Evolutionary conservation across 2,113 vertebrate genomes (phyloP).

Genomic region (Lasiurus borealis): DNA sequence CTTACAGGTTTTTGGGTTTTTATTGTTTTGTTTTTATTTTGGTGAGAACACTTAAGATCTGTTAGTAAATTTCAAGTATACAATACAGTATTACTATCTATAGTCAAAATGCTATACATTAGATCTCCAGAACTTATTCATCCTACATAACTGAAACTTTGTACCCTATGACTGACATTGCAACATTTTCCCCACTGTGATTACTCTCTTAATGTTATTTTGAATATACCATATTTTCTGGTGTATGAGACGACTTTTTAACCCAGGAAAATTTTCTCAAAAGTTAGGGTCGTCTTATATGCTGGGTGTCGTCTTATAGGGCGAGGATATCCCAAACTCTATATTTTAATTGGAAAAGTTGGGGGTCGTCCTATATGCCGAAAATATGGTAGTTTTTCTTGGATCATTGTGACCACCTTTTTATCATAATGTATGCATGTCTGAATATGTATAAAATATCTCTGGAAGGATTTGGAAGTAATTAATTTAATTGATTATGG

Average conservation of each 20-base stretch:
- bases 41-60: neutral
- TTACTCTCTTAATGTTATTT: constrained; percentile 27
- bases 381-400: neutral
- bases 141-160: neutral
- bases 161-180: neutral
- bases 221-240: neutral
- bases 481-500: constrained; percentile 6
- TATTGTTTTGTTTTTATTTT: constrained; percentile 13
- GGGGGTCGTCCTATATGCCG: no score
- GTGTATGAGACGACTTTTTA: no score
- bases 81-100: neutral
- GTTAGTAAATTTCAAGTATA: neutral
- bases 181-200: neutral
- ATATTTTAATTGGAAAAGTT: no score
- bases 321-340: no score
- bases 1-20: neutral
- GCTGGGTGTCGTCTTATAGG: no score
- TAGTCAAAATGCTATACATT: neutral
- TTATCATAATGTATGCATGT: neutral
- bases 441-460: constrained; percentile 30
- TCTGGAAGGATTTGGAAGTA: constrained; percentile 61
- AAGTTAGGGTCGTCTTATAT: no score
- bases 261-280: no score
- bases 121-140: neutral
- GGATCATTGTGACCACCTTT: neutral